phyloP scores from a whole-genome alignment of 2,888 invertebrate genomes.

The Rotaria sp. region DNA sequence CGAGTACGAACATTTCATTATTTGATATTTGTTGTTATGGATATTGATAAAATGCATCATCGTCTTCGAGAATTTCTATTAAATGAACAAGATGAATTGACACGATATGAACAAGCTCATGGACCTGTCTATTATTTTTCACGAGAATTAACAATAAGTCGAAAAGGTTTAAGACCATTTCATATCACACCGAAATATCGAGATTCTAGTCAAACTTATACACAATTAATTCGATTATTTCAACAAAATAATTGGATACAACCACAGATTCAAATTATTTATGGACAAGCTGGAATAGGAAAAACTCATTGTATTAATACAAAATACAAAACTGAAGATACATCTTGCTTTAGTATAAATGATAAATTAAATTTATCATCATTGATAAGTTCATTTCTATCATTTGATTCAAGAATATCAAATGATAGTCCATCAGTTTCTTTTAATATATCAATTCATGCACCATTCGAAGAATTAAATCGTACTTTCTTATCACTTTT shows the following conservation, averaged over 20 bases:
- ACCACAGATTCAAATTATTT: not conserved
- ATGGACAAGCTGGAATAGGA: not conserved
- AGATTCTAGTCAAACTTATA: not conserved
- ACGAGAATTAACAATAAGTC: conserved; percentile 2
- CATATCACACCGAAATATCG: not conserved
- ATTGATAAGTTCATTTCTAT: not conserved
- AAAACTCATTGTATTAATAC: conserved; percentile 6
- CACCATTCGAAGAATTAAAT: conserved; percentile 24
- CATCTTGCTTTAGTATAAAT: conserved; percentile 8
- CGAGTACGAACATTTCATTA: not conserved
- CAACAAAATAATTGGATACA: not conserved
- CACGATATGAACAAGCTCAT: not conserved
- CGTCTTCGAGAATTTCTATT: conserved; percentile 19
- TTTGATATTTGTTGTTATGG: not conserved
- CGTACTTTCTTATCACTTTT: conserved; percentile 6
- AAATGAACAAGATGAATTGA: conserved; percentile 2
- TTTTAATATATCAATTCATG: conserved; percentile 13
- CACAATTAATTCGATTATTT: not conserved
- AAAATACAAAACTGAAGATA: not conserved
- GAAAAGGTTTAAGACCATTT: not conserved
- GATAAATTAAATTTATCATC: not conserved
- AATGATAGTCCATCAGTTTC: not conserved
- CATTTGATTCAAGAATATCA: not conserved
- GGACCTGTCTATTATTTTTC: not conserved
- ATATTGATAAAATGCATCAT: conserved; percentile 29